Percentiles rank a stretch among this genome's conserved stretches.
These are phyloP conservation scores for Epinephelus fuscoguttatus DNA, from an alignment of 2,113 vertebrate species.

Conservation along the genomic window DNA sequence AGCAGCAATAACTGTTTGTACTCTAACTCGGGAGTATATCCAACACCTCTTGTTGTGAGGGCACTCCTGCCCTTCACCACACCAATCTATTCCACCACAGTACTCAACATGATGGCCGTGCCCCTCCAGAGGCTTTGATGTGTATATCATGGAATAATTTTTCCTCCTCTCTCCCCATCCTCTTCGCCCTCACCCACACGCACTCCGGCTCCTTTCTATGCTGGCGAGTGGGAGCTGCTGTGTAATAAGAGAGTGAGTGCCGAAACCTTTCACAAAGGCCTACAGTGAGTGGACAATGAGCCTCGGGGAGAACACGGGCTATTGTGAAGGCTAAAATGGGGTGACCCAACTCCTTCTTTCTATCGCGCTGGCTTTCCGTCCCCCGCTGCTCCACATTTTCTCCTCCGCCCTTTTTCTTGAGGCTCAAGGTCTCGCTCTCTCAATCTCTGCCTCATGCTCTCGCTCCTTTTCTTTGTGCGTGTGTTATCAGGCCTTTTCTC, in stretches of 20 bases:
- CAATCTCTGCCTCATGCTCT: slow-evolving; percentile 37
- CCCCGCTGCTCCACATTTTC: slow-evolving; percentile 74
- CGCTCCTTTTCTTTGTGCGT: slow-evolving; percentile 49
- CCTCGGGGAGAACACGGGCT: slow-evolving; percentile 79
- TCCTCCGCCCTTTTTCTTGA: slow-evolving; percentile 62
- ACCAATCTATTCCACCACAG: slow-evolving; percentile 48
- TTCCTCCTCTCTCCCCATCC: slow-evolving; percentile 46
- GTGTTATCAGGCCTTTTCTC: slow-evolving; percentile 42
- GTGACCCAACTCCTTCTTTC: slow-evolving; percentile 77
- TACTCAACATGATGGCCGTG: slow-evolving; percentile 51
- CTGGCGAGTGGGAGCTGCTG: slow-evolving; percentile 69
- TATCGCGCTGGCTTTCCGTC: slow-evolving; percentile 44
- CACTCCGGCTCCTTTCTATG: slow-evolving; percentile 61
- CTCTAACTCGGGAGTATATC: slow-evolving; percentile 4
- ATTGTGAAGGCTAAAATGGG: slow-evolving; percentile 85
- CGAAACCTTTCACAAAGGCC: slow-evolving; percentile 80
- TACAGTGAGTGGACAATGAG: slow-evolving; percentile 85
- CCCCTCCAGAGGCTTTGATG: slow-evolving; percentile 70
- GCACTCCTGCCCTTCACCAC: slow-evolving; percentile 25
- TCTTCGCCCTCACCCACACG: slow-evolving; percentile 64
- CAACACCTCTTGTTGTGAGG: neutral
- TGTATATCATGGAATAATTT: slow-evolving; percentile 72
- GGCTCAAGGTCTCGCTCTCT: slow-evolving; percentile 65
- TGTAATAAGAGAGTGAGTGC: slow-evolving; percentile 76
- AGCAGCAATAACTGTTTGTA: neutral